Conservation (phyloP, 2,797 vertebrate genomes). For the Anguilla megastoma region DNA sequence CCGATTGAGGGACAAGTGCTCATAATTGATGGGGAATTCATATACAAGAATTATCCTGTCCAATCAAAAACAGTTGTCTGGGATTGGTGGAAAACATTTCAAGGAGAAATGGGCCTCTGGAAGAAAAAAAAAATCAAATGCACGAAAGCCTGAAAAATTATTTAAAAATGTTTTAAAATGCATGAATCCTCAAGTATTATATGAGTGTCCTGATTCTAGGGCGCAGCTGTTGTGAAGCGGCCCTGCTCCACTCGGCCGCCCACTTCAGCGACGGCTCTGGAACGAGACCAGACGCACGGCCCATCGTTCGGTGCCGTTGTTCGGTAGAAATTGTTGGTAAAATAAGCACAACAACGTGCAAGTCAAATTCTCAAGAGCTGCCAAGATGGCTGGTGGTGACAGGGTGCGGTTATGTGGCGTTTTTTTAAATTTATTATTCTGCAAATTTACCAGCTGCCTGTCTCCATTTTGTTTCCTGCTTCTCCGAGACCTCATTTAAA, state of each 20-base stretch:
- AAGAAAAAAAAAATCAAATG: not conserved
- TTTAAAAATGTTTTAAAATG: conserved; percentile 5
- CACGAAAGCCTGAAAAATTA: not conserved
- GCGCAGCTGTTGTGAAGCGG: conserved; percentile 18
- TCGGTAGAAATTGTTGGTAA: not conserved
- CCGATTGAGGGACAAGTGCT: conserved; percentile 23
- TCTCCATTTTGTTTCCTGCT: not conserved
- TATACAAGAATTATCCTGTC: not conserved
- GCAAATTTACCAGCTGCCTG: not conserved
- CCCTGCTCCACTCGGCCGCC: not conserved
- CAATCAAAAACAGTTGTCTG: not conserved
- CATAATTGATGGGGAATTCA: conserved; percentile 15
- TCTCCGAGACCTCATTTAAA: not conserved
- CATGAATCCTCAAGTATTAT: conserved; percentile 1
- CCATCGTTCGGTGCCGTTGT: not conserved
- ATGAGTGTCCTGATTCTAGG: not conserved
- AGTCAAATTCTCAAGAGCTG: conserved; percentile 23
- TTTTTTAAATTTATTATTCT: not conserved
- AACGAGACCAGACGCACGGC: not conserved
- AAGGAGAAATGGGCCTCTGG: not conserved
- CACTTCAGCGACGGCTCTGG: conserved; percentile 15
- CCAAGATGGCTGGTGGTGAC: not conserved
- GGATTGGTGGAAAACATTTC: not conserved
- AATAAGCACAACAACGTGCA: not conserved
- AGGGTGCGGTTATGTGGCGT: not conserved